Evolutionary conservation across 2,113 vertebrate species (phyloP).

Genomic region (Corythaixoides concolor): DNA sequence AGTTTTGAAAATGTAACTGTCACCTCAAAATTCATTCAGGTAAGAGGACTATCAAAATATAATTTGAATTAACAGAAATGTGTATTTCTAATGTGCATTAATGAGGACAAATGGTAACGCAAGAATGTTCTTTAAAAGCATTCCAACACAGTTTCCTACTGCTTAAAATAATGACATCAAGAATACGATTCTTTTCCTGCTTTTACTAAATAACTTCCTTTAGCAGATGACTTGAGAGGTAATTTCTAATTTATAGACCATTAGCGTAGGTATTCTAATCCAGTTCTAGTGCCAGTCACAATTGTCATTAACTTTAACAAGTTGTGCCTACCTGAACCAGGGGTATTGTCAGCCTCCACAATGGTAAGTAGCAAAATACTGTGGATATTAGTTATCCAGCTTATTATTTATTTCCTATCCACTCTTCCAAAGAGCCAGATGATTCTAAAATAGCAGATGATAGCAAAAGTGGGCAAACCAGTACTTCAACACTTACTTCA

Average conservation of each 20-base stretch:
- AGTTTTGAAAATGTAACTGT: not conserved
- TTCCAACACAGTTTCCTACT: not conserved
- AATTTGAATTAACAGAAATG: not conserved
- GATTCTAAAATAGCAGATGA: not conserved
- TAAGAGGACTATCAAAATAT: not conserved
- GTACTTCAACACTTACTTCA: not conserved
- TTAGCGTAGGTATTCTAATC: not conserved
- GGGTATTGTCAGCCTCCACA: not conserved
- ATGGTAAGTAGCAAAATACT: not conserved
- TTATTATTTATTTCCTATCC: not conserved
- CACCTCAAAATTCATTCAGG: not conserved
- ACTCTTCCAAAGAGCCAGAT: not conserved
- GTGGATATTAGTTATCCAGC: not conserved
- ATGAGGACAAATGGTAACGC: not conserved
- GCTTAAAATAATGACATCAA: not conserved
- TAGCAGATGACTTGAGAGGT: not conserved
- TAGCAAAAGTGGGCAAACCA: not conserved
- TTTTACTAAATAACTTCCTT: not conserved
- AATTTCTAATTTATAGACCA: not conserved
- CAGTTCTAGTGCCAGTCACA: not conserved
- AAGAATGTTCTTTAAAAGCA: not conserved
- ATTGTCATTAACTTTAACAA: not conserved
- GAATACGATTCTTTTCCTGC: not conserved
- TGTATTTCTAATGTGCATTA: not conserved
- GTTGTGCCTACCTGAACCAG: not conserved